Conservation (phyloP, 2,888 invertebrate genomes). For the Byasa hedistus region DNA sequence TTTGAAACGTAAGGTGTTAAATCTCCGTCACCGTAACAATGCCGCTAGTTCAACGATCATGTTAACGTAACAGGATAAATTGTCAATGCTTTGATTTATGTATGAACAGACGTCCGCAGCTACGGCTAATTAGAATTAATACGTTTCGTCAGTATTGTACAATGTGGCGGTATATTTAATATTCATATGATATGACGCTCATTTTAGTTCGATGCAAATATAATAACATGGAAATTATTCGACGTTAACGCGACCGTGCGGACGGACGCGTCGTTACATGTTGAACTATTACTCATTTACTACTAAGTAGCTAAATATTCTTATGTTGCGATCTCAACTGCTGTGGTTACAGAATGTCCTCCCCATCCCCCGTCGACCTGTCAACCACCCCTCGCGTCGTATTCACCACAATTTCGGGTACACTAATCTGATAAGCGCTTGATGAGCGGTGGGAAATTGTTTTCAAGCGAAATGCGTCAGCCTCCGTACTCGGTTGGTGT, state of each 20-base stretch:
- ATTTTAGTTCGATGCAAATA: background rate
- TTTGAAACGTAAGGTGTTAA: too few species aligned
- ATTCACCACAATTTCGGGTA: constrained; percentile 46
- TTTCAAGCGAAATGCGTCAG: constrained; percentile 35
- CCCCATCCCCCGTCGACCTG: constrained; percentile 32
- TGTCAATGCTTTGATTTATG: too few species aligned
- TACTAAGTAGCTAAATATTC: background rate
- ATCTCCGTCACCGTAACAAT: too few species aligned
- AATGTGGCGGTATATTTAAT: too few species aligned
- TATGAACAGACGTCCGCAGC: too few species aligned
- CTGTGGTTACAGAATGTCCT: constrained; percentile 22
- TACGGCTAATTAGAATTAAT: too few species aligned
- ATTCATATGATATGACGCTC: background rate
- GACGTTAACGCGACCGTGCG: background rate
- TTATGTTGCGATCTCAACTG: constrained; percentile 18
- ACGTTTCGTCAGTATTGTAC: too few species aligned
- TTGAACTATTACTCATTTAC: background rate
- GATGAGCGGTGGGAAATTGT: constrained; percentile 48
- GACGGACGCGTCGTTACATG: background rate
- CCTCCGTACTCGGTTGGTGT: constrained; percentile 7
- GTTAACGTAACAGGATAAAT: too few species aligned
- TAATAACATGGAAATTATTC: background rate
- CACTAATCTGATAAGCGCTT: constrained; percentile 58
- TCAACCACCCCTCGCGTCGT: constrained; percentile 31
- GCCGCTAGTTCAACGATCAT: too few species aligned